Base-by-base conservation (phyloP, 1,140 invertebrate genomes). In the Diorhabda carinulata region DNA sequence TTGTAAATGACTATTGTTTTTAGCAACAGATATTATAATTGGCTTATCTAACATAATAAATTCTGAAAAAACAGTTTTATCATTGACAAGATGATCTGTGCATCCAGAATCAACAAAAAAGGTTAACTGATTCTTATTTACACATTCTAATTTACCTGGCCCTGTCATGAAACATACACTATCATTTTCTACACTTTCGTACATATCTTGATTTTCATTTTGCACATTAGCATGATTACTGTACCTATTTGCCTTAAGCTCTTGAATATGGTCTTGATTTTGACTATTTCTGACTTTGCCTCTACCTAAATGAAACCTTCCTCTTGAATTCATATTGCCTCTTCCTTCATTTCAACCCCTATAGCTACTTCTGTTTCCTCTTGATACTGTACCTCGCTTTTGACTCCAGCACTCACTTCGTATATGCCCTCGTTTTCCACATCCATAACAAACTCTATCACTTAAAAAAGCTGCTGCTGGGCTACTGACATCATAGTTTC, bases 381-480 rank as follows among this genome's bases (percentile, higher is more conserved):
- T 52, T 52, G 47, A 5, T 52, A 5, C 5, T 6, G 5, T 6
- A 6, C 9, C 47, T 62, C 25, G 1, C 7, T 64, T 47, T 6
- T 64, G 42, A 40, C 25, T 9, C 43, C 42, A 42, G 42, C 68
- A 69, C 43, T 69, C 57, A n/a, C 63, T 57, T 43, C 41, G 65
- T n/a, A 67, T 52, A 60, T 67, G 64, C 41, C 69, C 69, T 3
- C 7, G 6, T 61, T 66, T 41, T 25, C 69, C 69, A 67, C 69
- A 70, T 43, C 44, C 59, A 47, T 43, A 66, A 61, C 69, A 70
- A 25, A 25, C 25, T 25, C 25, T 66, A 52, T 9, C 25, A 6
- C 8, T 60, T 8, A 60, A 60, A n/a, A 25, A 6, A n/a, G 8
- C 25, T 60, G 6, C 8, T 60, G 8, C 40, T n/a, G 6, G 5